Evolutionary conservation across 2,888 invertebrate species (phyloP).

Genomic region (Orthosia gracilis): DNA sequence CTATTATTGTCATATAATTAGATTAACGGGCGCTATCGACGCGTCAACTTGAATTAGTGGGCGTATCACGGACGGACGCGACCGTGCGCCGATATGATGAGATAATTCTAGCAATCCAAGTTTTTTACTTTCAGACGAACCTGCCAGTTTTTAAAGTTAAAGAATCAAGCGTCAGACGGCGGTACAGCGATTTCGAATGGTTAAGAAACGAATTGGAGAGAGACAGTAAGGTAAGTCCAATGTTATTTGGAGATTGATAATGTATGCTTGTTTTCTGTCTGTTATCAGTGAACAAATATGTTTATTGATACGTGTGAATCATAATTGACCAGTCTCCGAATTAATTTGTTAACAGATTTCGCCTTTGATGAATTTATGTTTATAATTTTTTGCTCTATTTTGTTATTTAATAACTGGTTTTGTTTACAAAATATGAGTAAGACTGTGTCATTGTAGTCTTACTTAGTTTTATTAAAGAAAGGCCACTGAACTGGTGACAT

Average conservation of each 20-base stretch:
- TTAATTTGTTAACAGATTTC: slow-evolving; percentile 54
- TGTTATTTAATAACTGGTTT: slow-evolving; percentile 19
- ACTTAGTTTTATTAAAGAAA: slow-evolving; percentile 6
- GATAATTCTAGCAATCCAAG: slow-evolving; percentile 69
- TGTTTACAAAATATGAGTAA: slow-evolving; percentile 51
- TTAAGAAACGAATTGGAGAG: slow-evolving; percentile 99
- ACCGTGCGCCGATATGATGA: slow-evolving; percentile 54
- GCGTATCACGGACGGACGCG: slow-evolving; percentile 70
- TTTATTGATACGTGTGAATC: slow-evolving; percentile 65
- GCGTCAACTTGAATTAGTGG: slow-evolving; percentile 69
- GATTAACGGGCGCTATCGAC: slow-evolving; percentile 74
- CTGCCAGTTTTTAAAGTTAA: slow-evolving; percentile 99
- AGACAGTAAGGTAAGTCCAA: slow-evolving; percentile 97
- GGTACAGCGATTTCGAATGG: slow-evolving; percentile 99
- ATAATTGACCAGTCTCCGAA: slow-evolving; percentile 50
- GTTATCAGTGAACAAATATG: slow-evolving; percentile 70
- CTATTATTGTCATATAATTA: slow-evolving; percentile 80
- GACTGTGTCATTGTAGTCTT: slow-evolving; percentile 16
- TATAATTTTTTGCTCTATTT: slow-evolving; percentile 40
- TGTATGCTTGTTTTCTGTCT: slow-evolving; percentile 51
- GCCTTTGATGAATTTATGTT: slow-evolving; percentile 28
- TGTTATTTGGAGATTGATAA: slow-evolving; percentile 56
- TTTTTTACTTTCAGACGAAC: slow-evolving; percentile 96
- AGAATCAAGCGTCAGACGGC: slow-evolving; percentile 98
- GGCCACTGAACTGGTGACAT: slow-evolving; percentile 58